Evolutionary conservation across 2,888 invertebrate species (phyloP).

Genomic region (Maniola hyperantus): DNA sequence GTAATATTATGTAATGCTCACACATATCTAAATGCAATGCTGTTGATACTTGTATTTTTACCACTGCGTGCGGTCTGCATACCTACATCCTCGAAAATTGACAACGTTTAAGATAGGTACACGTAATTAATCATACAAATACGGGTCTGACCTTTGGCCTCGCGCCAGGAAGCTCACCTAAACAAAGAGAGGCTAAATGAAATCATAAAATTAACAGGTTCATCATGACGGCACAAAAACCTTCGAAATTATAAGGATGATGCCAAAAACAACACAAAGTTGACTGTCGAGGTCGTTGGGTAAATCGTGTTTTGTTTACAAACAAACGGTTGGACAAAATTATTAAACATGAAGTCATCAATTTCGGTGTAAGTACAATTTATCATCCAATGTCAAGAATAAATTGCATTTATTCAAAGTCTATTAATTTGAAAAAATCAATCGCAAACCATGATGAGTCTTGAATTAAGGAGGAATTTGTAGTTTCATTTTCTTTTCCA

Average conservation of each 20-base stretch:
- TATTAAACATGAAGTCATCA: constrained; percentile 36
- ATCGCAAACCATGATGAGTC: not conserved
- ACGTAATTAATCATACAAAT: constrained; percentile 5
- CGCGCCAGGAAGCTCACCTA: constrained; percentile 32
- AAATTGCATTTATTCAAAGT: not conserved
- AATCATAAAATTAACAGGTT: constrained; percentile 33
- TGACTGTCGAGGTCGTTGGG: constrained; percentile 30
- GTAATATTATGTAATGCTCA: too few species aligned
- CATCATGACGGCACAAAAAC: constrained; percentile 36
- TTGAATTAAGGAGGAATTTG: too few species aligned
- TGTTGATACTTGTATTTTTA: too few species aligned
- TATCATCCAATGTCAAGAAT: constrained; percentile 7
- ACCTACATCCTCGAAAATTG: not conserved
- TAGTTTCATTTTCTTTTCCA: too few species aligned
- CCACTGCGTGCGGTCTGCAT: too few species aligned
- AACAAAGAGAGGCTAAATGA: constrained; percentile 37
- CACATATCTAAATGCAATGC: too few species aligned
- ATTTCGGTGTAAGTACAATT: constrained; percentile 3
- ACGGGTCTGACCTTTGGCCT: constrained; percentile 36
- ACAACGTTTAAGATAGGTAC: not conserved
- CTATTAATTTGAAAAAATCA: not conserved
- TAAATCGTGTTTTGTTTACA: constrained; percentile 28
- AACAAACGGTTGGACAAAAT: constrained; percentile 30
- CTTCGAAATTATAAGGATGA: constrained; percentile 35
- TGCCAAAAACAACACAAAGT: constrained; percentile 39